A percentile compares a stretch with the other conserved stretches of the same genome.
Evolutionary conservation across 2,113 vertebrate species (phyloP).

Genomic region (Mesitornis unicolor): DNA sequence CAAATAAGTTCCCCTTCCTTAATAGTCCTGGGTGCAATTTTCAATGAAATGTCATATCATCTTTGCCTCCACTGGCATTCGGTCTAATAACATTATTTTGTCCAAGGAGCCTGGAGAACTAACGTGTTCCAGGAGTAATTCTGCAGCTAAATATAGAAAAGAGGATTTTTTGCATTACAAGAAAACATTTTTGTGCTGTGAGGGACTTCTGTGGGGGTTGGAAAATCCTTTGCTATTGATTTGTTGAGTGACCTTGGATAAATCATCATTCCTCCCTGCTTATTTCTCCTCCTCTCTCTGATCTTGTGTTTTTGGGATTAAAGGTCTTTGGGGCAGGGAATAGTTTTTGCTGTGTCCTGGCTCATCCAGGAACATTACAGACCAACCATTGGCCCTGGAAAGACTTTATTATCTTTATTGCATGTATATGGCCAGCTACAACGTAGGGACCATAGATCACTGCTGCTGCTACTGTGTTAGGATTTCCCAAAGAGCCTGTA

Average conservation of each 20-base stretch:
- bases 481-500: not conserved
- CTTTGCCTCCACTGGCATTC: not conserved
- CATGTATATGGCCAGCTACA: not conserved
- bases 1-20: constrained; percentile 15
- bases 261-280: not conserved
- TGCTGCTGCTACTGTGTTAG: not conserved
- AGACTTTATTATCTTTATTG: not conserved
- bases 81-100: constrained; percentile 47
- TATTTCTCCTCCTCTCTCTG: not conserved
- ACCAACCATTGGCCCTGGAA: not conserved
- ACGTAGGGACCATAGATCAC: not conserved
- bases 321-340: not conserved
- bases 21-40: constrained; percentile 14
- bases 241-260: not conserved
- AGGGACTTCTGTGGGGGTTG: not conserved
- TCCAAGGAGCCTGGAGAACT: constrained; percentile 7
- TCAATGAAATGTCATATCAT: constrained; percentile 33
- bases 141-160: constrained; percentile 34
- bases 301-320: not conserved
- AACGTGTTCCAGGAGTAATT: constrained; percentile 9
- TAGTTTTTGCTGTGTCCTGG: not conserved
- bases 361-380: not conserved
- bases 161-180: constrained; percentile 10
- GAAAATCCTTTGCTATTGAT: not conserved
- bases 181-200: not conserved